Evolutionary conservation across 2,888 invertebrate genomes (phyloP).

Genomic region (Tetropium fuscum): DNA sequence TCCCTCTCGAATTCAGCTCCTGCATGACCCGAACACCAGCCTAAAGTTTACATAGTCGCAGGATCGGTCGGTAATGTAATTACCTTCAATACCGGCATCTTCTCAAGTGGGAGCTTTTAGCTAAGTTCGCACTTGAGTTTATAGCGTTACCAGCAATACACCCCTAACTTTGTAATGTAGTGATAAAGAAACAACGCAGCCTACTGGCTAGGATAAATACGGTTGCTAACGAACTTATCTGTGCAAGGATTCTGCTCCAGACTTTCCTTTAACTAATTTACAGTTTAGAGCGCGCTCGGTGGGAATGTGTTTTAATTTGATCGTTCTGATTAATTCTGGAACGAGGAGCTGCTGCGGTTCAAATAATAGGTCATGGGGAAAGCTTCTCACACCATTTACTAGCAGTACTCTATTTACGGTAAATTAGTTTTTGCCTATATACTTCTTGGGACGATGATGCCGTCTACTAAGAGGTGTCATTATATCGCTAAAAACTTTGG

Average conservation of each 20-base stretch:
- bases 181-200: conserved; percentile 29
- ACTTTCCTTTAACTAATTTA: conserved; percentile 22
- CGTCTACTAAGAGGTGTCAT: neutral
- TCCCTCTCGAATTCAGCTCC: conserved; percentile 40
- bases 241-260: conserved; percentile 18
- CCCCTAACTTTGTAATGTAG: conserved; percentile 48
- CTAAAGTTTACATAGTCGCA: conserved; percentile 49
- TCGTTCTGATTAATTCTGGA: neutral
- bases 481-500: neutral
- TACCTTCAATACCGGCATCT: conserved; percentile 58
- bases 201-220: conserved; percentile 37
- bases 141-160: conserved; percentile 61
- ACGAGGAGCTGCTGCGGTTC: no score
- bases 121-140: conserved; percentile 60
- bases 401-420: no score
- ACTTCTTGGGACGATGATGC: no score
- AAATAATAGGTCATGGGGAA: no score
- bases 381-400: no score
- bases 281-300: neutral
- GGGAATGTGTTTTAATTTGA: conserved; percentile 8
- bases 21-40: conserved; percentile 24
- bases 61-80: conserved; percentile 60
- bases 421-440: no score
- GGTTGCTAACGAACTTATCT: conserved; percentile 39
- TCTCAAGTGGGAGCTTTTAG: conserved; percentile 60